Base-by-base conservation (phyloP, 2,888 invertebrate species). In the Petrophora chlorosata region DNA sequence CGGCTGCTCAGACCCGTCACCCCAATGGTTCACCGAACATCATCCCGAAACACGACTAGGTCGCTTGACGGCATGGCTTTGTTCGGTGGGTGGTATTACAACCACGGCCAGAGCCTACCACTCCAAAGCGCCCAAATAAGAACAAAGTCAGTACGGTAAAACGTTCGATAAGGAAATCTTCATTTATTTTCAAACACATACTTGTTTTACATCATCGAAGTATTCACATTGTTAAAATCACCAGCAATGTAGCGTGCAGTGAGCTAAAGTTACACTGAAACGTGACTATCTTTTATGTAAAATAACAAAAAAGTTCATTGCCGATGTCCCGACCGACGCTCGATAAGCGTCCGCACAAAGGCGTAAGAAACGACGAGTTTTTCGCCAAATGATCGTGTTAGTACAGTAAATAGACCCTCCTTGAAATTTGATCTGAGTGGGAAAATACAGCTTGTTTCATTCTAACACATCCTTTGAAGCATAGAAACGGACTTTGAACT, bases 401-500 rank as follows among this genome's bases (percentile, higher is more conserved):
- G 62, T 59, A 64, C 53, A 56, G 55, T 65, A 73, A 72, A 74
- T 60, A 59, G 59, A 63, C 63, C 57, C 64, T 69, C 63, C 64
- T 67, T 70, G 73, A 76, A 70, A 71, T 73, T 73, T 78, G 81
- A 82, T 79, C 79, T 77, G 74, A 79, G 79, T 79, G 79, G 76
- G 78, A 81, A 79, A 73, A 72, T 76, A 76, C 77, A 76, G 77
- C 73, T 73, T 79, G 84, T 82, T 79, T 73, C 59, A 53, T 49
- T 55, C 56, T 67, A 70, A 73, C 73, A 73, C 70, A 74, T 76
- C 78, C 84, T 82, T 87, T 85, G 85, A 86, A 75, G 75, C 72
- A 62, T 67, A 36, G 3, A 23, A n/a, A 7, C 63, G 60, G 57
- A 59, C 74, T 87, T 87, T 85, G 85, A 83, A 70, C 67, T 64